Percentiles rank a stretch among this genome's conserved stretches.
These are phyloP conservation scores for Drosophila dives DNA, from an alignment of 2,888 invertebrate species.

Conservation along the genomic window DNA sequence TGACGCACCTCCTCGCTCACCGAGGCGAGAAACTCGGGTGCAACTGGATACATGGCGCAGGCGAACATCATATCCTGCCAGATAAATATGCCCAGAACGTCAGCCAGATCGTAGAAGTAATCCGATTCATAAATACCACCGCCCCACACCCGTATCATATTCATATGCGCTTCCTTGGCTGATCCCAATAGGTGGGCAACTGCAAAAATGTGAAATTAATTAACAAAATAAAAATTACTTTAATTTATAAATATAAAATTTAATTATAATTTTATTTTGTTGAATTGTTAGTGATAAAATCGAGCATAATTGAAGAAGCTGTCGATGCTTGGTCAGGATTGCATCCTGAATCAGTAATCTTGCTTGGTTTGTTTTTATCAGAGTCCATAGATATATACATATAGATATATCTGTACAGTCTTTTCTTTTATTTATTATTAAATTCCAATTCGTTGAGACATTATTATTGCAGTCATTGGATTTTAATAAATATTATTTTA, in stretches of 20 bases:
- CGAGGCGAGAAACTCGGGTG: slow-evolving; percentile 89
- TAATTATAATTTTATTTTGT: not conserved
- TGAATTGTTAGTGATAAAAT: not conserved
- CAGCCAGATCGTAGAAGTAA: slow-evolving; percentile 94
- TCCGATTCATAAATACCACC: slow-evolving; percentile 98
- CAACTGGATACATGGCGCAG: slow-evolving; percentile 96
- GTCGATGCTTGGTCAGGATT: not conserved
- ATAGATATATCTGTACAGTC: not conserved
- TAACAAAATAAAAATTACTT: not conserved
- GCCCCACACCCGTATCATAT: slow-evolving; percentile 98
- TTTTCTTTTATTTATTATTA: not conserved
- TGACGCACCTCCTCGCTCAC: slow-evolving; percentile 92
- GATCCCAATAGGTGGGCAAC: slow-evolving; percentile 89
- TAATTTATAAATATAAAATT: not conserved
- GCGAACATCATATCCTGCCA: slow-evolving; percentile 99
- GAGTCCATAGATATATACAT: not conserved
- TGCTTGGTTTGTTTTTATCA: not conserved
- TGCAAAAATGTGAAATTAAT: slow-evolving; percentile 36
- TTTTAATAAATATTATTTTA: not conserved
- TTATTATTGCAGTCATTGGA: not conserved
- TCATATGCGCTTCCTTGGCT: slow-evolving; percentile 92
- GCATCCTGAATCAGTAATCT: not conserved
- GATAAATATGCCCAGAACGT: slow-evolving; percentile 94
- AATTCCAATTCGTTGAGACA: not conserved
- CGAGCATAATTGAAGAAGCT: not conserved